Evolutionary conservation across 1,140 invertebrate genomes (phyloP).

Genomic region (Drosophila truncata): DNA sequence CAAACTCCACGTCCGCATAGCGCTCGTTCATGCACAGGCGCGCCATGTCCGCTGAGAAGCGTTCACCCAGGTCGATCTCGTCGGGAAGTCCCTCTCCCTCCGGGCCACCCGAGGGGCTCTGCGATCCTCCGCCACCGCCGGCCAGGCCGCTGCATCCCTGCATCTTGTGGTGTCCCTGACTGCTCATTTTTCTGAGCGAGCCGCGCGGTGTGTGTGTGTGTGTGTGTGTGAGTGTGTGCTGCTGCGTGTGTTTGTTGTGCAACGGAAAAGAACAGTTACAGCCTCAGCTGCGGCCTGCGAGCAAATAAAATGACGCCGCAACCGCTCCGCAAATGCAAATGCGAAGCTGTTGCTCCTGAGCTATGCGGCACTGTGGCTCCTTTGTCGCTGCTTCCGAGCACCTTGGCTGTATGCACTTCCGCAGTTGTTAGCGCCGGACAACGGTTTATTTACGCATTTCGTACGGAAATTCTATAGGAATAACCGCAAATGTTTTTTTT

Average conservation of each 20-base stretch:
- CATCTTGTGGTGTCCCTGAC: constrained; percentile 78
- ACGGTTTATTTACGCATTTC: constrained; percentile 1
- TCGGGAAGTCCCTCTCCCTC: constrained; percentile 54
- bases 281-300: not conserved
- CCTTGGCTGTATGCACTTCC: not conserved
- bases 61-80: constrained; percentile 68
- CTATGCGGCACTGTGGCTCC: not conserved
- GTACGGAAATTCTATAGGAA: not conserved
- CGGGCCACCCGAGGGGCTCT: constrained; percentile 17
- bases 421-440: not conserved
- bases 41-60: constrained; percentile 87
- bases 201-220: not conserved
- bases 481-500: not conserved
- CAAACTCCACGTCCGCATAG: constrained; percentile 95
- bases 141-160: constrained; percentile 39
- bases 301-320: constrained; percentile 18
- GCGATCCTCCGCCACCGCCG: constrained; percentile 7
- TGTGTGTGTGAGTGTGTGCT: not conserved
- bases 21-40: constrained; percentile 94
- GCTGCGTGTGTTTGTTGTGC: constrained; percentile 9
- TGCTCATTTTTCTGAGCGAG: constrained; percentile 58
- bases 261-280: constrained; percentile 7
- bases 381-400: constrained; percentile 1
- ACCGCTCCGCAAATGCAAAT: not conserved
- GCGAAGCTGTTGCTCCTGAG: not conserved